A percentile compares a stretch with the other conserved stretches of the same genome.
Conservation (phyloP, 2,888 invertebrate genomes). For the Neuroscelio doddi region DNA sequence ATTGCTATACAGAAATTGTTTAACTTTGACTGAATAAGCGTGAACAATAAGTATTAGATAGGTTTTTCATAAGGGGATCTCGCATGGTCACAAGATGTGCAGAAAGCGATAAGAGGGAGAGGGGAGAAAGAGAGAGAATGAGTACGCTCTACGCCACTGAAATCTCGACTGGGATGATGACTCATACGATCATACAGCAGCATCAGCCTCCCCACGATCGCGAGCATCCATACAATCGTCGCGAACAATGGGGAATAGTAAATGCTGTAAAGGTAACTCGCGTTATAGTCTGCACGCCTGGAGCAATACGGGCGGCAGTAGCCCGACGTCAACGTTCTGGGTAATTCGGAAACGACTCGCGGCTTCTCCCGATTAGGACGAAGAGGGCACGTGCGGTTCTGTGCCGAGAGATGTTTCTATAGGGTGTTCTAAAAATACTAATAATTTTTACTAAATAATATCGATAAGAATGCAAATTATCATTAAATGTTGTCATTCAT, state of each 20-base stretch:
- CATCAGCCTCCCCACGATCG: conserved; percentile 37
- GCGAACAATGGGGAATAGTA: conserved; percentile 38
- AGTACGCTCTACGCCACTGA: conserved; percentile 22
- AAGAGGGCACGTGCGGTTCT: conserved; percentile 29
- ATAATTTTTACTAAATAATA: no score
- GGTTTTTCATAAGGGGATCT: no score
- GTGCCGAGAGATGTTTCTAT: conserved; percentile 7
- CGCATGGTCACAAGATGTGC: no score
- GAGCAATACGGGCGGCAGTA: conserved; percentile 22
- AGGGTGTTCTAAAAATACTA: conserved; percentile 6
- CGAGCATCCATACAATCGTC: conserved; percentile 33
- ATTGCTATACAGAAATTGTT: no score
- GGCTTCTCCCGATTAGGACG: conserved; percentile 30
- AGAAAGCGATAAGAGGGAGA: no score
- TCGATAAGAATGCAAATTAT: no score
- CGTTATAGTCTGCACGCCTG: conserved; percentile 23
- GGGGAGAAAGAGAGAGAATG: no score
- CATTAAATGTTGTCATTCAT: no score
- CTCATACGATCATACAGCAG: conserved; percentile 41
- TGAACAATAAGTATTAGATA: no score
- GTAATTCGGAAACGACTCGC: conserved; percentile 40
- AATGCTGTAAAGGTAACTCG: conserved; percentile 42
- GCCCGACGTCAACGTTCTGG: conserved; percentile 18
- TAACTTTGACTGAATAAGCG: no score
- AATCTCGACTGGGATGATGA: conserved; percentile 37